Evolutionary conservation across 2,888 invertebrate genomes (phyloP), one percentile per base, ranked within the genome.

Genomic region (Perizoma flavofasciatum): DNA sequence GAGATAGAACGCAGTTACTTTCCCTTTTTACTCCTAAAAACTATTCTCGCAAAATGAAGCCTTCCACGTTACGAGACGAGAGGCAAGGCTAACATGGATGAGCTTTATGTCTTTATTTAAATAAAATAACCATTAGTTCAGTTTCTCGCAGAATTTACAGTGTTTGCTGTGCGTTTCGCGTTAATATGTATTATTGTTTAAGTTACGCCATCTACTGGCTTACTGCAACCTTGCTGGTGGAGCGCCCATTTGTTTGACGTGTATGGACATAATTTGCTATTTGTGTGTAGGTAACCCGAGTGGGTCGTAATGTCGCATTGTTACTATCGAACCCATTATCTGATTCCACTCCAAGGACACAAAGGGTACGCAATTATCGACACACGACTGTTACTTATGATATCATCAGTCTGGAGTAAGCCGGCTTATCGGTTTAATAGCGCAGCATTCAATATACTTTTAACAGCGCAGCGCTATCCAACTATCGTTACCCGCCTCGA

Each of bases 301-400:
- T 85, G 82, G 84, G 84, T 79, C 78, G 83, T 86, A 84, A 86
- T 83, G 82, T 83, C 78, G 75, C 82, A 85, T 87, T 86, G 87
- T 88, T 86, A 80, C 75, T 74, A 74, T 76, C 72, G 71, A 79
- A 77, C 75, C 81, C 75, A 85, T 84, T 86, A 85, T 79, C 81
- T 75, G 74, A 22, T 22, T 22, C 22, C 22, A 74, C 74, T 74
- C 66, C 75, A 74, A 76, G 75, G 77, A 79, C 75, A 75, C 77
- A 76, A 81, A 79, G 81, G 76, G 78, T 77, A 70, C 77, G 69
- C 79, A 75, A 80, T 81, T 83, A 80, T 80, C 75, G 71, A 66
- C 69, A 75, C 75, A 77, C 76, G 72, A 80, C 78, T 80, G 79
- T 75, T 78, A 74, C 75, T 75, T 74, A 76, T 77, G 77, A 78